A percentile compares a stretch with the other conserved stretches of the same genome.
phyloP scores from a whole-genome alignment of 2,888 invertebrate species.

The Drosophila differens region DNA sequence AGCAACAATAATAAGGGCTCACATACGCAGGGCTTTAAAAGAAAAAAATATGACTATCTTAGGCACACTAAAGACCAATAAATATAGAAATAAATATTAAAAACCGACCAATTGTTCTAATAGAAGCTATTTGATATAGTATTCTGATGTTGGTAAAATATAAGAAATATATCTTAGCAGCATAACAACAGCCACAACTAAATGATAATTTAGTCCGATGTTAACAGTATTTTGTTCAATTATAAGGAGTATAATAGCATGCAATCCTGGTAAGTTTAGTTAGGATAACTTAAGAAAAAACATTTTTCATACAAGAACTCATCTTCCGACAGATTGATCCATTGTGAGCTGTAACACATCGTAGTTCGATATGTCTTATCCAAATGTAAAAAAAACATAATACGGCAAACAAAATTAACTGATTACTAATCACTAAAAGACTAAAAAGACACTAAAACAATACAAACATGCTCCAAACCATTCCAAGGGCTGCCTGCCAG shows the following conservation, averaged over 20 bases:
- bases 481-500: not conserved
- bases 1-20: not conserved
- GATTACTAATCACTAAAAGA: not conserved
- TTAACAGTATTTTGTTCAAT: not conserved
- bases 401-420: not conserved
- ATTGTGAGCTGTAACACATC: not conserved
- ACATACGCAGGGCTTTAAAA: not conserved
- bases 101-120: not conserved
- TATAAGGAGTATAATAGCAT: not conserved
- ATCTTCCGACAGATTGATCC: rapidly evolving
- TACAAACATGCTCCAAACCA: not conserved
- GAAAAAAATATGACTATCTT: not conserved
- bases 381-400: not conserved
- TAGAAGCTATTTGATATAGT: not conserved
- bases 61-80: not conserved
- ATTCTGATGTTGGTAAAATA: not conserved
- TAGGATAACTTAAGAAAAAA: not conserved
- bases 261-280: not conserved
- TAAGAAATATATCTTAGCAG: not conserved
- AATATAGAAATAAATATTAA: not conserved
- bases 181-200: not conserved
- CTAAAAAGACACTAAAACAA: not conserved
- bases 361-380: too few relatives aligned
- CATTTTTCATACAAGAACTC: not conserved
- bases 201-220: not conserved